Percentiles rank a stretch among this genome's conserved stretches.
Evolutionary conservation across 2,888 invertebrate genomes (phyloP).

Genomic region (Pseudanteris insignis): DNA sequence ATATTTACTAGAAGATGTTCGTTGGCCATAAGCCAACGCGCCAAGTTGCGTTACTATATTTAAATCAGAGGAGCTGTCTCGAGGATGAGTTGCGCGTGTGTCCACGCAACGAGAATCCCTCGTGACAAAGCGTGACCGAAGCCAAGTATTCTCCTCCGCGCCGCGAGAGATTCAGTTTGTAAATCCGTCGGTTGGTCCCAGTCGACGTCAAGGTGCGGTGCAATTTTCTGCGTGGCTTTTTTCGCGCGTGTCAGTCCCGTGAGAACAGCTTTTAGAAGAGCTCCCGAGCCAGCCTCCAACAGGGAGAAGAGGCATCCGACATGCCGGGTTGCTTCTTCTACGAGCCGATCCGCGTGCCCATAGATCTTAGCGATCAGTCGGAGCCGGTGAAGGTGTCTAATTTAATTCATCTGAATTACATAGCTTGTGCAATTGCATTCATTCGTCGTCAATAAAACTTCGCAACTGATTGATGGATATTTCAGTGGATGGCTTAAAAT

Average conservation of each 20-base stretch:
- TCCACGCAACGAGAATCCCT: conserved; percentile 44
- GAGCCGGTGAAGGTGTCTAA: conserved; percentile 76
- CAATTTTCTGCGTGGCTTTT: conserved; percentile 10
- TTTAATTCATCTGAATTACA: not conserved
- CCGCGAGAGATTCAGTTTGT: conserved; percentile 33
- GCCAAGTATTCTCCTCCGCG: conserved; percentile 35
- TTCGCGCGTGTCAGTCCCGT: conserved; percentile 1
- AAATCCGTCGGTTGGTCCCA: conserved; percentile 34
- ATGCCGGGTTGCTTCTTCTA: conserved; percentile 72
- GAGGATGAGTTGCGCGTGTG: conserved; percentile 49
- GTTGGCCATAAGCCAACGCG: conserved; percentile 42
- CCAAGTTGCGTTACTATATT: conserved; percentile 45
- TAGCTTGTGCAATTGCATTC: conserved; percentile 9
- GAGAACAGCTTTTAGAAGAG: conserved; percentile 8
- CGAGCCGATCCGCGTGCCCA: conserved; percentile 78
- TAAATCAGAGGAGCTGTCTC: conserved; percentile 47
- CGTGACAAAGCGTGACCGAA: conserved; percentile 41
- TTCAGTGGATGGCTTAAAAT: not conserved
- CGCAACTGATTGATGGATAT: conserved; percentile 3
- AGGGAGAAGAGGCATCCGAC: conserved; percentile 45
- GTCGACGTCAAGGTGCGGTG: conserved; percentile 42
- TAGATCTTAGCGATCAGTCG: conserved; percentile 80
- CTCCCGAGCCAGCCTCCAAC: conserved; percentile 8
- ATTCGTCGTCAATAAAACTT: no score
- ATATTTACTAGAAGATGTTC: conserved; percentile 35